These are phyloP conservation scores for Drosophila cardini DNA, from an alignment of 1,140 invertebrate species.

Conservation along the genomic window DNA sequence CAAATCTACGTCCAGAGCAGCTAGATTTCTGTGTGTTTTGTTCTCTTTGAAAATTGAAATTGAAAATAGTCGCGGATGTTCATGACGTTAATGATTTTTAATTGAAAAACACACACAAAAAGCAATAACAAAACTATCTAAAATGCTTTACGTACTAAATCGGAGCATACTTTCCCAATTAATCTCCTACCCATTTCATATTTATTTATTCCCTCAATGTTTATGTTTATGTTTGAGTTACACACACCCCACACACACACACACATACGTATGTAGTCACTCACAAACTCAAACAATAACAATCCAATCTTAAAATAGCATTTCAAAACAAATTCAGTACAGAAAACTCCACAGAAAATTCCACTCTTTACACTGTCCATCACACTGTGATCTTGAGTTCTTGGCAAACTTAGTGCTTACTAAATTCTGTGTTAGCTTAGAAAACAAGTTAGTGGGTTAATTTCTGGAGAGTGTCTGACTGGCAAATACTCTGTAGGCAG, in stretches of 20 bases:
- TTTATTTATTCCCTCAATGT: slow-evolving; percentile 1
- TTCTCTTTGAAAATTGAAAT: slow-evolving; percentile 53
- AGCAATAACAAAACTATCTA: slow-evolving; percentile 17
- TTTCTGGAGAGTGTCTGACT: neutral
- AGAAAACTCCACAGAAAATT: neutral
- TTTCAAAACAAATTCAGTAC: neutral
- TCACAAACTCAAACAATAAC: slow-evolving; percentile 12
- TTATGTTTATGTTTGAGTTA: slow-evolving; percentile 14
- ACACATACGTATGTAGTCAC: neutral
- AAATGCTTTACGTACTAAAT: slow-evolving; percentile 2
- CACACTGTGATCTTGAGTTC: neutral
- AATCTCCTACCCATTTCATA: slow-evolving; percentile 1
- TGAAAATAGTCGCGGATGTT: slow-evolving; percentile 60
- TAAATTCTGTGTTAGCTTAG: neutral
- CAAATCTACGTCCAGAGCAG: slow-evolving; percentile 25
- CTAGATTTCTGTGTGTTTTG: slow-evolving; percentile 36
- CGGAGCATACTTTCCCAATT: slow-evolving; percentile 8
- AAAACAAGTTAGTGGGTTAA: neutral
- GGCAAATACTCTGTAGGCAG: neutral
- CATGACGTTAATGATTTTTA: slow-evolving; percentile 60
- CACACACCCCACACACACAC: slow-evolving; percentile 8
- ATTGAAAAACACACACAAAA: slow-evolving; percentile 36
- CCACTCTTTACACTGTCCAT: neutral
- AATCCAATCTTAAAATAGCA: slow-evolving; percentile 9
- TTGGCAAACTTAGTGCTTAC: neutral